These are phyloP conservation scores for Emydura subglobosa DNA, from an alignment of 2,113 vertebrate genomes.

Conservation along the genomic window DNA sequence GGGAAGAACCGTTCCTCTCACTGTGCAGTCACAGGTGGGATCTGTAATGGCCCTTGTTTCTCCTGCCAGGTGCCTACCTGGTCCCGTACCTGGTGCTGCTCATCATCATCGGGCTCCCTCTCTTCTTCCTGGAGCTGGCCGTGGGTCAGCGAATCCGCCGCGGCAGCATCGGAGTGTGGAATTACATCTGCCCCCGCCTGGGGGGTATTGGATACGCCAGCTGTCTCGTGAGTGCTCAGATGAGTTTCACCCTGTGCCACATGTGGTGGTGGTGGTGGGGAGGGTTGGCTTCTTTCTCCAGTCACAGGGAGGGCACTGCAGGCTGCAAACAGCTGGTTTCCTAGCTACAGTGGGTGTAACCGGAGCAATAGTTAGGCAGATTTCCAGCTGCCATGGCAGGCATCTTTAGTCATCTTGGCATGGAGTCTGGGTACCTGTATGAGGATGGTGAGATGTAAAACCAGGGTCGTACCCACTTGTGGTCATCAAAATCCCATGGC, in stretches of 20 bases:
- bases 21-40: rapidly evolving
- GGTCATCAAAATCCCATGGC: neutral
- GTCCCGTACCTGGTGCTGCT: conserved; percentile 96
- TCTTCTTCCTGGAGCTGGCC: conserved; percentile 98
- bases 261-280: too few species aligned
- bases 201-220: conserved; percentile 97
- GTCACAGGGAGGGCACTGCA: neutral
- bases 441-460: neutral
- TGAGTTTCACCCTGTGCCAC: neutral
- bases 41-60: neutral
- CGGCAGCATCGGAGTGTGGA: conserved; percentile 98
- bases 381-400: neutral
- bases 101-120: conserved; percentile 94
- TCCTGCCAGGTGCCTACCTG: conserved; percentile 90
- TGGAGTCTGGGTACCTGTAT: neutral
- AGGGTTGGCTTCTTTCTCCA: too few species aligned
- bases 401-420: neutral
- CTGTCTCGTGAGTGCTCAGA: conserved; percentile 86
- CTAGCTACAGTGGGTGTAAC: neutral
- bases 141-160: conserved; percentile 96
- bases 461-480: neutral
- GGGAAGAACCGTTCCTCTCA: rapidly evolving
- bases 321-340: neutral
- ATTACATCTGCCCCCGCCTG: conserved; percentile 92
- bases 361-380: neutral